phyloP scores from a whole-genome alignment of 2,888 invertebrate genomes.

The Tholera decimalis region DNA sequence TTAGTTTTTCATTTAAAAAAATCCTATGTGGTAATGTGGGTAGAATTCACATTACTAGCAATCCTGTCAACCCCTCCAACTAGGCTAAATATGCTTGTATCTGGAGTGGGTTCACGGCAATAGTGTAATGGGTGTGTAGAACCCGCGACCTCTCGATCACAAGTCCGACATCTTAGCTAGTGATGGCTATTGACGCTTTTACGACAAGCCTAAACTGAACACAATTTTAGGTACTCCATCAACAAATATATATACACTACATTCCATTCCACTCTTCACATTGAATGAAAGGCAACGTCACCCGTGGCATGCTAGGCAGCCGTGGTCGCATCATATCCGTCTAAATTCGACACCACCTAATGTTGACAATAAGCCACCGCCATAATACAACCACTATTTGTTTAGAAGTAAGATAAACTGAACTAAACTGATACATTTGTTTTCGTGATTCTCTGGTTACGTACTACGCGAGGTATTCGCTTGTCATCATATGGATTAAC shows the following conservation, averaged over 20 bases:
- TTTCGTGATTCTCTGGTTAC: conserved; percentile 62
- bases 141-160: too few relatives aligned
- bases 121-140: too few relatives aligned
- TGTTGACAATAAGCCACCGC: conserved; percentile 22
- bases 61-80: too few relatives aligned
- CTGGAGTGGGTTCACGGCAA: too few relatives aligned
- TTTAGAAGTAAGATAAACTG: conserved; percentile 45
- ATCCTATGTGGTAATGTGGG: too few relatives aligned
- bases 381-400: conserved; percentile 43
- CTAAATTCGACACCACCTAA: conserved; percentile 34
- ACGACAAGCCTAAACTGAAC: neutral
- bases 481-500: conserved; percentile 61
- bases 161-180: too few relatives aligned
- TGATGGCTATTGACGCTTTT: too few relatives aligned
- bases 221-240: neutral
- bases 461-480: conserved; percentile 61
- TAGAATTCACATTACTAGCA: too few relatives aligned
- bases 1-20: too few relatives aligned
- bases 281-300: conserved; percentile 21
- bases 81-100: too few relatives aligned
- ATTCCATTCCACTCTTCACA: neutral
- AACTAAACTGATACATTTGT: conserved; percentile 45
- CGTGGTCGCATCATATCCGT: conserved; percentile 1
- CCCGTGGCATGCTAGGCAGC: neutral
- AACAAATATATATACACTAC: conserved; percentile 1